Conservation (phyloP, 1,140 invertebrate genomes). For the Leptinotarsa lineolata region DNA sequence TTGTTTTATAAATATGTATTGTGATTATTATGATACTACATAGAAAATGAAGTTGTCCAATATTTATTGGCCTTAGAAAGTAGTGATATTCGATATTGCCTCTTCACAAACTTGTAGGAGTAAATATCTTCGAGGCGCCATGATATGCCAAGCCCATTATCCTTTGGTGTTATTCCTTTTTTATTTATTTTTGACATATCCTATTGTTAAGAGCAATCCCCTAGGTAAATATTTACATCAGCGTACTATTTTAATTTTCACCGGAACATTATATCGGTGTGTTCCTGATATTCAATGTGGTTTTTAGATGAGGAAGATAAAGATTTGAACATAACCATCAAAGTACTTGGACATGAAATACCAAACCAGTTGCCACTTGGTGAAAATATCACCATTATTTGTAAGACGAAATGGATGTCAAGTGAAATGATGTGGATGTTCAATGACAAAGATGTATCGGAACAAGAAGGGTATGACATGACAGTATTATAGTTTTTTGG, state of each 20-base stretch:
- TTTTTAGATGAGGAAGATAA: conserved; percentile 44
- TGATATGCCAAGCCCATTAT: conserved; percentile 55
- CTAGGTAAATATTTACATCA: conserved; percentile 41
- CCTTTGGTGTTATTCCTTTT: conserved; percentile 44
- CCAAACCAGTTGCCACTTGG: conserved; percentile 51
- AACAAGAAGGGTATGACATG: conserved; percentile 52
- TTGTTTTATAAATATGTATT: conserved; percentile 42
- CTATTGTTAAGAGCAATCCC: conserved; percentile 40
- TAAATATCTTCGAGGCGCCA: conserved; percentile 45
- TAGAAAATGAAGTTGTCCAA: conserved; percentile 41
- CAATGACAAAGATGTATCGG: conserved; percentile 56
- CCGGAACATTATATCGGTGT: not conserved
- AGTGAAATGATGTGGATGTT: conserved; percentile 57
- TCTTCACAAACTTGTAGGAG: conserved; percentile 36
- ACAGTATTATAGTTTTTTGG: no score
- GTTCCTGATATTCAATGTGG: not conserved
- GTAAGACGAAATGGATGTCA: conserved; percentile 53
- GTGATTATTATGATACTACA: conserved; percentile 43
- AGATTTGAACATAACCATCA: conserved; percentile 42
- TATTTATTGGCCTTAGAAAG: conserved; percentile 34
- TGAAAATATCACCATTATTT: conserved; percentile 58
- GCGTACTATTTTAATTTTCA: not conserved
- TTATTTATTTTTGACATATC: conserved; percentile 45
- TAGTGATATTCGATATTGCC: conserved; percentile 40
- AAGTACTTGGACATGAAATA: conserved; percentile 48